Conservation (phyloP, 2,888 invertebrate genomes). For the Hedychridium roseum region DNA sequence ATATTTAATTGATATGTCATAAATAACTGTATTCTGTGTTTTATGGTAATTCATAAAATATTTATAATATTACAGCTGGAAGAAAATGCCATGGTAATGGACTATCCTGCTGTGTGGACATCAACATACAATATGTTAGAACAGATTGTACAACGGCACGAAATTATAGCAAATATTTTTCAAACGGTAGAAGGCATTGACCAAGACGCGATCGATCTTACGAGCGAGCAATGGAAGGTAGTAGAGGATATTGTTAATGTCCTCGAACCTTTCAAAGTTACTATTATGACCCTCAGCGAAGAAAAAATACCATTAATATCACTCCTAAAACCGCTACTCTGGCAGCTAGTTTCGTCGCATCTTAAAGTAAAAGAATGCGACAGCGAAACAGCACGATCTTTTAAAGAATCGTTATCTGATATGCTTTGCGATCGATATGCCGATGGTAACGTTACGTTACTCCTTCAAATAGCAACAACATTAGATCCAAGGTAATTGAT, state of each 20-base stretch:
- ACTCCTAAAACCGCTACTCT: slow-evolving; percentile 65
- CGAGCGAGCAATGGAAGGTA: slow-evolving; percentile 62
- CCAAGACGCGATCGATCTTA: slow-evolving; percentile 52
- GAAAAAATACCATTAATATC: slow-evolving; percentile 65
- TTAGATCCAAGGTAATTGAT: slow-evolving; percentile 62
- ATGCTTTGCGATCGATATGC: slow-evolving; percentile 61
- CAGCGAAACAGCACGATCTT: slow-evolving; percentile 52
- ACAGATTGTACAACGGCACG: slow-evolving; percentile 56
- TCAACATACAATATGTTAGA: slow-evolving; percentile 65
- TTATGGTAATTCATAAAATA: background rate
- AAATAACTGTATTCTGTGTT: background rate
- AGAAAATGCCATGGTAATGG: slow-evolving; percentile 54
- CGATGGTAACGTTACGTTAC: slow-evolving; percentile 56
- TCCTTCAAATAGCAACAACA: slow-evolving; percentile 64
- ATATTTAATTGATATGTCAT: slow-evolving; percentile 10
- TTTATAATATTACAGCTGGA: slow-evolving; percentile 43
- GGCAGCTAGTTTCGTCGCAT: slow-evolving; percentile 64
- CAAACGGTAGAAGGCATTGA: slow-evolving; percentile 57
- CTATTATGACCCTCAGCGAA: slow-evolving; percentile 65
- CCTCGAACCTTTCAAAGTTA: slow-evolving; percentile 65
- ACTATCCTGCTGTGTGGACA: slow-evolving; percentile 63
- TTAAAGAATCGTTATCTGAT: slow-evolving; percentile 61
- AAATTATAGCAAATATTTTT: slow-evolving; percentile 54
- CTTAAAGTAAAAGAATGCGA: slow-evolving; percentile 61
- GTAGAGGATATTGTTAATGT: slow-evolving; percentile 63